These are phyloP conservation scores for Drosophila kuntzei DNA, from an alignment of 2,888 invertebrate species.

Conservation along the genomic window DNA sequence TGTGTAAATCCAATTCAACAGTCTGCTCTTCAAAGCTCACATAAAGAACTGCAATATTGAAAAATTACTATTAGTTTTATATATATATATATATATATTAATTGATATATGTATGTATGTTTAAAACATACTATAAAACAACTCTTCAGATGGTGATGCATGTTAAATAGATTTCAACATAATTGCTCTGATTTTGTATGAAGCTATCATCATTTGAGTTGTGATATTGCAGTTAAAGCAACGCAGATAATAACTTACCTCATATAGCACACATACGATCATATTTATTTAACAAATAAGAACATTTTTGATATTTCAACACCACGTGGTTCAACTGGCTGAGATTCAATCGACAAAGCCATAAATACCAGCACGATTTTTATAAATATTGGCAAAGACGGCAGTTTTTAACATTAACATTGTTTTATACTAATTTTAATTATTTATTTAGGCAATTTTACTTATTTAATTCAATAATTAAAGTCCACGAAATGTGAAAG, in stretches of 20 bases:
- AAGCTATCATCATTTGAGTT: conserved; percentile 58
- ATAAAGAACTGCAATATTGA: neutral
- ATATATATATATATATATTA: neutral
- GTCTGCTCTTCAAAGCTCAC: too few relatives aligned
- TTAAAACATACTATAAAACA: too few relatives aligned
- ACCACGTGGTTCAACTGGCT: conserved; percentile 37
- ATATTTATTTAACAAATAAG: neutral
- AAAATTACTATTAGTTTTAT: neutral
- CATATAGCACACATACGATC: neutral
- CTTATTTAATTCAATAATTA: neutral
- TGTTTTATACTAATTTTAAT: neutral
- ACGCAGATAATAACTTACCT: conserved; percentile 10
- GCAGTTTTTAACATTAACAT: neutral
- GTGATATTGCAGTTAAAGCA: neutral
- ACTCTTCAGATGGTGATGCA: conserved; percentile 73
- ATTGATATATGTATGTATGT: too few relatives aligned
- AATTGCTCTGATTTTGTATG: conserved; percentile 55
- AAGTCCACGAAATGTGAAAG: neutral
- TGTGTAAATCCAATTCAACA: neutral
- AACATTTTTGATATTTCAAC: neutral
- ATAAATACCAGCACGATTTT: too few relatives aligned
- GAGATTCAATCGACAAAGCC: conserved; percentile 30
- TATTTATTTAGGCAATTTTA: neutral
- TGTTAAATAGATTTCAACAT: conserved; percentile 60
- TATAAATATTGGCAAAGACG: neutral